Evolutionary conservation across 2,888 invertebrate genomes (phyloP), one percentile per base, ranked within the genome.

Genomic region (Steromphala cineraria): DNA sequence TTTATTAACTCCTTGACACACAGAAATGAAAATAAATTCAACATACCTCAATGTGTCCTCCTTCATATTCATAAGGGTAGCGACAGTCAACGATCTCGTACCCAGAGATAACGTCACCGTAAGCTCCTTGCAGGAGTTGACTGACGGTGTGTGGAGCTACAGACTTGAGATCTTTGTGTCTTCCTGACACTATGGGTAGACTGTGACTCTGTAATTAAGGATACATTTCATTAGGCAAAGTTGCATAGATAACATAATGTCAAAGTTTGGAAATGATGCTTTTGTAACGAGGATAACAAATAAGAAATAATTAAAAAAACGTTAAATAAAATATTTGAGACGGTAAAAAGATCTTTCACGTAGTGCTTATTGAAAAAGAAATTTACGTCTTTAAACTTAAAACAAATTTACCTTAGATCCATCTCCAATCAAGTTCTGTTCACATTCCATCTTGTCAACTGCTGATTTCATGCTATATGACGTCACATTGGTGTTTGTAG

Each of bases 1-100:
- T n/a, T n/a, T n/a, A n/a, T n/a, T n/a, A n/a, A n/a, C n/a, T n/a
- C n/a, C n/a, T n/a, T n/a, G n/a, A n/a, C n/a, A n/a, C n/a, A n/a
- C n/a, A n/a, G n/a, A n/a, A n/a, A n/a, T n/a, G n/a, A n/a, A n/a
- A n/a, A n/a, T n/a, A n/a, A n/a, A 10, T 46, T 46, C 19, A 24
- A 75, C 80, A 28, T 83, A 91, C 93, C 88, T 87, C 91, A 24
- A 99, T 97, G 92, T 99, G 99, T 0, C 99, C 99, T 2, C 97
- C 98, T 0, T 96, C 96, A 92, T 94, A 99, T 94, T 99, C 99
- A 94, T 98, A 99, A 0, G 99, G 98, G 93, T 98, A 99, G 86
- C 99, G 95, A 92, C 98, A 98, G 94, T 99, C 99, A 71, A 99
- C 96, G 19, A 99, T 94, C 92, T 95, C 98, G 10, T 95, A 95